Percentiles rank a stretch among this genome's conserved stretches.
These are phyloP conservation scores for Lathamus discolor DNA, from an alignment of 2,113 vertebrate species.

Conservation along the genomic window DNA sequence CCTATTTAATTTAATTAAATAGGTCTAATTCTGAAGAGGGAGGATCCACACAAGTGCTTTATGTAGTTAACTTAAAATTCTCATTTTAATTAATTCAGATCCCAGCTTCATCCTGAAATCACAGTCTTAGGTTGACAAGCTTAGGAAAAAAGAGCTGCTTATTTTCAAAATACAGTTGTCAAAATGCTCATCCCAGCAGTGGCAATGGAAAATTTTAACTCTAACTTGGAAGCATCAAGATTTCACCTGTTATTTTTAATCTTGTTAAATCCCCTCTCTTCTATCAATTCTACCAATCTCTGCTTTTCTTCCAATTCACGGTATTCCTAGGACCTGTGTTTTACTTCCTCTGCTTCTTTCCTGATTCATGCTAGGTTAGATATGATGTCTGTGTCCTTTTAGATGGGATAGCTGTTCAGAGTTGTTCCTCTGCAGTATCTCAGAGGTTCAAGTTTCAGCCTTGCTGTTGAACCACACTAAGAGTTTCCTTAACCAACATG, in stretches of 20 bases:
- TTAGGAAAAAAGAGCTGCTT: neutral
- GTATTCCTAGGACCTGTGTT: neutral
- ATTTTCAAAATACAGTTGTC: neutral
- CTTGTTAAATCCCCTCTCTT: neutral
- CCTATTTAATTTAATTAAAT: neutral
- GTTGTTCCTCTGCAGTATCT: neutral
- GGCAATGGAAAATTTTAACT: neutral
- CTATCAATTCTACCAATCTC: neutral
- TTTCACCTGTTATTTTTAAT: neutral
- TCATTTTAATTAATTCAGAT: neutral
- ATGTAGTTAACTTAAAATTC: conserved; percentile 8
- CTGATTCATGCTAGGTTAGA: neutral
- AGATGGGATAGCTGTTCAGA: neutral
- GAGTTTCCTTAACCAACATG: neutral
- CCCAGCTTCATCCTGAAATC: neutral
- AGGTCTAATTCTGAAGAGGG: neutral
- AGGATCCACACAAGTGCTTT: neutral
- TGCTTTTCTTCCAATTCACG: neutral
- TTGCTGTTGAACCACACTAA: neutral
- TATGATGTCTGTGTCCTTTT: neutral
- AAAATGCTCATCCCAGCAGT: neutral
- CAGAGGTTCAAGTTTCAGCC: neutral
- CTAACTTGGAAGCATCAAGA: neutral
- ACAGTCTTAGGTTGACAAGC: neutral
- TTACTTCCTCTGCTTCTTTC: neutral